These are phyloP conservation scores for Amphibalanus amphitrite DNA, from an alignment of 1,140 invertebrate species.

Conservation along the genomic window DNA sequence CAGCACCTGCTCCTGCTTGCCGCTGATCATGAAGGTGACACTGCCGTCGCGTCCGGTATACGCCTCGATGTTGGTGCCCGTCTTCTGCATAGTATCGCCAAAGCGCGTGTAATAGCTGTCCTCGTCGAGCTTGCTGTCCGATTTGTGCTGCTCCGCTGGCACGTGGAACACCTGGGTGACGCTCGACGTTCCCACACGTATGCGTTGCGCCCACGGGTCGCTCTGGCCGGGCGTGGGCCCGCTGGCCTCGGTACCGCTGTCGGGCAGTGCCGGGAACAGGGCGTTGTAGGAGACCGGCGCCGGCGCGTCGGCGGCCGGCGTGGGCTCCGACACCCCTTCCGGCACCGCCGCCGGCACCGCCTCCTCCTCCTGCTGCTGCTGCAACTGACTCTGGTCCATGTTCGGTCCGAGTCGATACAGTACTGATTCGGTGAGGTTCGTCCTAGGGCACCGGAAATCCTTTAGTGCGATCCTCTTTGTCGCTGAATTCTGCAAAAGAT, in stretches of 20 bases:
- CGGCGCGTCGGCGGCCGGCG: neutral
- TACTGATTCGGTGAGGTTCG: neutral
- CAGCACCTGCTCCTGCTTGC: conserved; percentile 63
- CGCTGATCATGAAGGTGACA: conserved; percentile 86
- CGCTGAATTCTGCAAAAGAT: neutral
- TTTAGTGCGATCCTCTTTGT: neutral
- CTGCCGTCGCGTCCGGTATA: conserved; percentile 86
- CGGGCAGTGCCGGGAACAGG: conserved; percentile 67
- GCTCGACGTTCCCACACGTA: conserved; percentile 58
- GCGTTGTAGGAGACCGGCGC: conserved; percentile 43
- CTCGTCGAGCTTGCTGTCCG: conserved; percentile 19
- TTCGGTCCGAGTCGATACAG: neutral
- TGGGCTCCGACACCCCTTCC: neutral
- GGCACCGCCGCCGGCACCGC: neutral
- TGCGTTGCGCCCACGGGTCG: conserved; percentile 38
- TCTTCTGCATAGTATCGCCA: conserved; percentile 54
- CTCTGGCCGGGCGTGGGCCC: conserved; percentile 27
- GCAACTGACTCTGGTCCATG: neutral
- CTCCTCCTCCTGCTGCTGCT: neutral
- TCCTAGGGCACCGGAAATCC: neutral
- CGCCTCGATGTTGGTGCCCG: conserved; percentile 88
- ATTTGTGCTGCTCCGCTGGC: conserved; percentile 17
- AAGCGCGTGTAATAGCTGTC: conserved; percentile 16
- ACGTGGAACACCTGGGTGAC: conserved; percentile 46
- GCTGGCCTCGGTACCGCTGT: conserved; percentile 26